Percentiles rank a stretch among this genome's conserved stretches.
Conservation (phyloP, 2,113 vertebrate genomes). For the Pterophyllum scalare region DNA sequence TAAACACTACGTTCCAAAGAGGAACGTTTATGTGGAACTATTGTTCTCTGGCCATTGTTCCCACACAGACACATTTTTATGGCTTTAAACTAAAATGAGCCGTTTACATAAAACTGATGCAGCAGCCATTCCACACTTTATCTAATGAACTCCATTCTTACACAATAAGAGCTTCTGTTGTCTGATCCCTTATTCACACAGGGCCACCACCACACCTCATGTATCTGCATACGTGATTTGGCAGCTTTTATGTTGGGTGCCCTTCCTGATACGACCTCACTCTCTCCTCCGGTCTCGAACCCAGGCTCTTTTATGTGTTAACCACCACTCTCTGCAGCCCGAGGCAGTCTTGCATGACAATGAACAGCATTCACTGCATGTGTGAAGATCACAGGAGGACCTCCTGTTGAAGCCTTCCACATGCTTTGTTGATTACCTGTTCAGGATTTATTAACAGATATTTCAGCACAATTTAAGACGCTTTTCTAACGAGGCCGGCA, state of each 20-base stretch:
- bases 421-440: background rate
- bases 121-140: background rate
- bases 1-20: no score
- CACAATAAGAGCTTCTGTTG: background rate
- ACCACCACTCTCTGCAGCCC: background rate
- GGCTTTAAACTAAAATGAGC: no score
- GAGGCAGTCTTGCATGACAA: background rate
- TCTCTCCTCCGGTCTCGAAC: background rate
- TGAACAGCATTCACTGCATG: background rate
- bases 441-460: background rate
- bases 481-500: background rate
- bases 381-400: background rate
- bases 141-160: background rate
- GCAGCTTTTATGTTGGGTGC: background rate
- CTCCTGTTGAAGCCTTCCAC: background rate
- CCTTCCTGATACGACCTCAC: background rate
- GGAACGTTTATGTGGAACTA: no score
- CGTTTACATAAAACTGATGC: no score
- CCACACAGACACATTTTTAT: no score
- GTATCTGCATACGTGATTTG: background rate
- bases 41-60: no score
- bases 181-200: no score
- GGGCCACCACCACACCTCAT: no score
- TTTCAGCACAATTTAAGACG: background rate
- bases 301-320: background rate